Evolutionary conservation across 2,888 invertebrate genomes (phyloP), one percentile per base, ranked within the genome.

Genomic region (Podotricha telesiphe): DNA sequence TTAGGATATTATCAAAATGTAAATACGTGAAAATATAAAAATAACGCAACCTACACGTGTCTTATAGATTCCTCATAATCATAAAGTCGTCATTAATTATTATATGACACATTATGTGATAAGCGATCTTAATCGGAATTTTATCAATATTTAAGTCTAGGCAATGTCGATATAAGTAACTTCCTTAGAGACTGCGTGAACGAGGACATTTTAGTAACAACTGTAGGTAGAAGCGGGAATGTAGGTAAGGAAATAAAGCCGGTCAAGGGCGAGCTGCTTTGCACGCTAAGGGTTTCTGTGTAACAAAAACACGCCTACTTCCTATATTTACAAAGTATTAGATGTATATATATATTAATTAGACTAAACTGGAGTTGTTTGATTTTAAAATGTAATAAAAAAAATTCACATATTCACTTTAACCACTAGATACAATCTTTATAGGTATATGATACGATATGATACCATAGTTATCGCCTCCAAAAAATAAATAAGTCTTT

Each of bases 171-270:
- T 58, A 51, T 42, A 50, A 40, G 17, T 50, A 58, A 50, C 40
- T 59, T 53, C 51, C 53, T 53, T 20, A 37, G 37, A 56, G 50
- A 42, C 1, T 34, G 20, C 15, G 20, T 34, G 62, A 48, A 48
- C 48, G 62, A 48, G 34, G 37, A 47, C 61, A 51, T 42, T 67
- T 67, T 62, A 37, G 48, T 17, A 17, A 53, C 15, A 5, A 62
- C n/a, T 34, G 34, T 48, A 28, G 17, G 47, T 61, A 34, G 45
- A 34, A 34, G 45, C 61, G 34, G 61, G 61, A 48, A 48, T 67
- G 61, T 62, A 67, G 67, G 67, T 67, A 67, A 67, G 67, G 45
- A 55, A 67, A 61, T 62, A 47, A 62, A 53, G 28, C 67, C 61
- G 67, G 67, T 62, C 67, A 67, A 67, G 67, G 67, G 51, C 61